phyloP scores from a whole-genome alignment of 2,797 vertebrate species.

The Hydrocynus forskahlii region DNA sequence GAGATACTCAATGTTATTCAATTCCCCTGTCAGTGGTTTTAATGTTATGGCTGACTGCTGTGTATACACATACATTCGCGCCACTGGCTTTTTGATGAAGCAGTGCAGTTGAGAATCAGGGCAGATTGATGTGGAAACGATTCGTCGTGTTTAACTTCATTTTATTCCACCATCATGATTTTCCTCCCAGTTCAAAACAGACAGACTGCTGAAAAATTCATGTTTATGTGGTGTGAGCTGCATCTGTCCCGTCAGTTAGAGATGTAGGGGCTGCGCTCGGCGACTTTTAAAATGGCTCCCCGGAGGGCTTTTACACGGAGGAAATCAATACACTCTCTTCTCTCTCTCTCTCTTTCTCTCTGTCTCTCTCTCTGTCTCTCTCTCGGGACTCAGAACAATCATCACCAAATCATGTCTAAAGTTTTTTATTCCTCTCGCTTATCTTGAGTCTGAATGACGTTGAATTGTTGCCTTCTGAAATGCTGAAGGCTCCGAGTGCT shows the following conservation, averaged over 20 bases:
- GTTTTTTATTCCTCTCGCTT: neutral
- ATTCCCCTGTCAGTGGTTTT: too few species aligned
- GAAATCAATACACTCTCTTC: constrained; percentile 52
- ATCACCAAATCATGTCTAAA: too few species aligned
- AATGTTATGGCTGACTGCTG: neutral
- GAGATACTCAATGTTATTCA: too few species aligned
- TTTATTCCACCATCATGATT: constrained; percentile 7
- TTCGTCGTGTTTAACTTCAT: neutral
- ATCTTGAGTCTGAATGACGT: too few species aligned
- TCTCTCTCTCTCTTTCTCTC: neutral
- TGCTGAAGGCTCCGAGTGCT: too few species aligned
- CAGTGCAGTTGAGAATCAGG: neutral
- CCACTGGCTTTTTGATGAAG: neutral
- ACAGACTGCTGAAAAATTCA: constrained; percentile 29
- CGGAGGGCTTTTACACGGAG: constrained; percentile 48
- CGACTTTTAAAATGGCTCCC: constrained; percentile 51
- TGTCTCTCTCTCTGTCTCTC: too few species aligned
- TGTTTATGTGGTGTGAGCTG: constrained; percentile 45
- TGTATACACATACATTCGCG: neutral
- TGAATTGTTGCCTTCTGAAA: too few species aligned
- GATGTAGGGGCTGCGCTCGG: constrained; percentile 34
- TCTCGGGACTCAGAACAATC: too few species aligned
- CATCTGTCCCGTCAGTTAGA: constrained; percentile 49
- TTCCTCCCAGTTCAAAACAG: constrained; percentile 36
- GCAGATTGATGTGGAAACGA: constrained; percentile 6